Conservation (phyloP, 2,888 invertebrate genomes). For the Sialis lutaria region DNA sequence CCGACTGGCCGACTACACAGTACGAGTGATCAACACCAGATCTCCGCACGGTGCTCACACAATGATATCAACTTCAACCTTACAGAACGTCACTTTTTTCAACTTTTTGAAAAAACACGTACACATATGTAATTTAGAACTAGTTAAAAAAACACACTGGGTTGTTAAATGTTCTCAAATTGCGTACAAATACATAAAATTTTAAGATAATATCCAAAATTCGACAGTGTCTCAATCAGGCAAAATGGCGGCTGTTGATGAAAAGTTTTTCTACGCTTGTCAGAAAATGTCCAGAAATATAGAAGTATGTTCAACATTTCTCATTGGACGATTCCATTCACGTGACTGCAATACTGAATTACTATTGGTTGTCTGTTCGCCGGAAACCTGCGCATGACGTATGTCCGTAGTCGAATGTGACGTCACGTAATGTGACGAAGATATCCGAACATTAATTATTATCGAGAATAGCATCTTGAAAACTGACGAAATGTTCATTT, state of each 20-base stretch:
- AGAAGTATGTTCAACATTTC: constrained; percentile 16
- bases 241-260: constrained; percentile 94
- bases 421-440: constrained; percentile 15
- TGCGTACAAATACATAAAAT: constrained; percentile 36
- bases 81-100: constrained; percentile 39
- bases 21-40: constrained; percentile 46
- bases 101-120: constrained; percentile 25
- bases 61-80: constrained; percentile 52
- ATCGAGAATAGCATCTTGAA: no score
- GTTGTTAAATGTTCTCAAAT: constrained; percentile 17
- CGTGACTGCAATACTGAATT: constrained; percentile 22
- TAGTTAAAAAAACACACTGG: constrained; percentile 14
- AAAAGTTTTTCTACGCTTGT: constrained; percentile 91
- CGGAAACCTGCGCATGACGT: constrained; percentile 26
- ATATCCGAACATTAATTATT: no score
- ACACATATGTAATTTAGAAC: constrained; percentile 20
- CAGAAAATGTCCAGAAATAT: constrained; percentile 44
- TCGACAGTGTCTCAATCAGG: constrained; percentile 61
- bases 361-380: constrained; percentile 24
- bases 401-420: constrained; percentile 23
- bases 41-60: constrained; percentile 55
- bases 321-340: constrained; percentile 28
- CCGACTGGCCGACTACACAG: constrained; percentile 43
- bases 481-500: no score
- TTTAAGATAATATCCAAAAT: constrained; percentile 56